These are phyloP conservation scores for Aegithalos caudatus DNA, from an alignment of 2,113 vertebrate species.

Conservation along the genomic window DNA sequence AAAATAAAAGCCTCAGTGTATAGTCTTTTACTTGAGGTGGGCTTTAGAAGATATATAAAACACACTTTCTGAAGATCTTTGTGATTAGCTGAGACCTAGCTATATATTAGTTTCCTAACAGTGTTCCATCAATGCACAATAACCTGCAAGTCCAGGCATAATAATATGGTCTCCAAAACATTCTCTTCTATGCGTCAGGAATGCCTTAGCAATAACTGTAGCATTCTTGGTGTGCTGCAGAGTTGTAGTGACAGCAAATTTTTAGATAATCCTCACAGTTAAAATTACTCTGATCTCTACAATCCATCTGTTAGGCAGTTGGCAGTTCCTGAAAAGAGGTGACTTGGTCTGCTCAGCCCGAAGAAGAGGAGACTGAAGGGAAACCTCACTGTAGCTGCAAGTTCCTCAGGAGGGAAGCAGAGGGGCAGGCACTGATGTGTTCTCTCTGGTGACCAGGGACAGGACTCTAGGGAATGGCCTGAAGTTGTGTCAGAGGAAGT, in stretches of 20 bases:
- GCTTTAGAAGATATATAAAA: neutral
- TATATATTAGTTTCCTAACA: neutral
- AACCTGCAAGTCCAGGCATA: neutral
- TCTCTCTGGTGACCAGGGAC: neutral
- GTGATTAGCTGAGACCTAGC: neutral
- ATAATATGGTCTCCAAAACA: neutral
- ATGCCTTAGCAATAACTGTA: neutral
- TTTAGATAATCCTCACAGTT: neutral
- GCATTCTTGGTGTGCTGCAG: neutral
- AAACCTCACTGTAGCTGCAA: neutral
- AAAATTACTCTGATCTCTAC: neutral
- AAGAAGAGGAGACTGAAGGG: neutral
- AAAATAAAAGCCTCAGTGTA: neutral
- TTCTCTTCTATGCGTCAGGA: neutral
- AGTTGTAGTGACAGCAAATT: neutral
- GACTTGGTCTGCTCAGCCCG: neutral
- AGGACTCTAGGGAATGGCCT: fast-evolving
- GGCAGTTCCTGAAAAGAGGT: neutral
- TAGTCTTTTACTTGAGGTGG: neutral
- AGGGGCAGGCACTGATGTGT: neutral
- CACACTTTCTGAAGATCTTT: neutral
- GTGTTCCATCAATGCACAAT: neutral
- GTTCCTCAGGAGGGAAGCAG: fast-evolving
- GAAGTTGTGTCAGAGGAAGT: neutral
- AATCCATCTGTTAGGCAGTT: neutral